A percentile compares a stretch with the other conserved stretches of the same genome.
phyloP scores from a whole-genome alignment of 2,888 invertebrate species.

The Erebia palarica region DNA sequence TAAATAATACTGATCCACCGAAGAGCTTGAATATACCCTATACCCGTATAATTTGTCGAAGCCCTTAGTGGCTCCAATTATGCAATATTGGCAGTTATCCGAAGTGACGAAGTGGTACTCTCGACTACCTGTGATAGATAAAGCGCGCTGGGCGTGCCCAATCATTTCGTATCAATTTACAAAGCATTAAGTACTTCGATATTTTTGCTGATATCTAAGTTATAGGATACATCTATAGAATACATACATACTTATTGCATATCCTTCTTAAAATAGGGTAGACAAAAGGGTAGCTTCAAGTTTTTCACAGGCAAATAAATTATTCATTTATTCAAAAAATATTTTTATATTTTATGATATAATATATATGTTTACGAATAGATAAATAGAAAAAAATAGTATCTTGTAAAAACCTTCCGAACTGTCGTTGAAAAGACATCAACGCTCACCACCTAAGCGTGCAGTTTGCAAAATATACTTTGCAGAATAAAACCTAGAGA shows the following conservation, averaged over 20 bases:
- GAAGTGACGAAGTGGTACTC: not conserved
- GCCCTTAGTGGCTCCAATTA: not conserved
- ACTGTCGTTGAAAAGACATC: conserved; percentile 5
- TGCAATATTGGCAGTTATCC: conserved; percentile 24
- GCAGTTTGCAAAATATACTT: not conserved
- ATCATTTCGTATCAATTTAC: conserved; percentile 68
- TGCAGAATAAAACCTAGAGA: not conserved
- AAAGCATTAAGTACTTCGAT: conserved; percentile 53
- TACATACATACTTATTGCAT: not conserved
- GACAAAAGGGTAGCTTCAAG: not conserved
- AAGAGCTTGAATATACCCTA: no score
- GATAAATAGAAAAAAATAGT: not conserved
- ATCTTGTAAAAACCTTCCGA: not conserved
- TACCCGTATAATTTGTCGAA: not conserved
- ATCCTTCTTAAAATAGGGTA: not conserved
- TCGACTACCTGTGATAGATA: conserved; percentile 1
- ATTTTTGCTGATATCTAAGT: conserved; percentile 54
- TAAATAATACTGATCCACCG: no score
- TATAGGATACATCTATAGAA: not conserved
- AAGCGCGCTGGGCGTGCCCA: conserved; percentile 60
- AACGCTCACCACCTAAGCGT: conserved; percentile 1
- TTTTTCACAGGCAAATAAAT: not conserved
- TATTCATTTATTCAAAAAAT: no score
- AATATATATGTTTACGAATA: not conserved
- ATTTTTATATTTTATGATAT: no score